Evolutionary conservation across 2,113 vertebrate species (phyloP).

Genomic region (Corythoichthys intestinalis): DNA sequence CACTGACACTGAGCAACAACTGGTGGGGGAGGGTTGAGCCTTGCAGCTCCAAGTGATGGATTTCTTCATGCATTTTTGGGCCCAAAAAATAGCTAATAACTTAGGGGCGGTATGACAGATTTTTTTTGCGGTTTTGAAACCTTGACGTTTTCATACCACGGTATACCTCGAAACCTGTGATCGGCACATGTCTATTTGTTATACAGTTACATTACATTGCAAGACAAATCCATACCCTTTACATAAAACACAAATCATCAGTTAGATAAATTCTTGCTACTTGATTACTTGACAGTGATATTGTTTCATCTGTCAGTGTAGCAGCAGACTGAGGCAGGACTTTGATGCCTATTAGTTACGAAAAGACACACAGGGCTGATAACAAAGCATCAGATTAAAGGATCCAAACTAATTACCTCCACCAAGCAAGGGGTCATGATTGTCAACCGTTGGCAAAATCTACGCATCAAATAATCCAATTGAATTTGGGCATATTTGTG

Average conservation of each 20-base stretch:
- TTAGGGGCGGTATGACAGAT: no score
- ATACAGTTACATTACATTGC: slow-evolving; percentile 23
- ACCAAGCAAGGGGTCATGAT: not conserved
- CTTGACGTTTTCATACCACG: no score
- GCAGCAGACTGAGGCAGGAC: slow-evolving; percentile 23
- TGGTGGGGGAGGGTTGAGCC: no score
- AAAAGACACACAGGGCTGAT: slow-evolving; percentile 43
- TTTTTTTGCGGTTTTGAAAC: no score
- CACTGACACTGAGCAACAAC: no score
- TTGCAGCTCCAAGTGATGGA: no score
- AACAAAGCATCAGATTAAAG: slow-evolving; percentile 39
- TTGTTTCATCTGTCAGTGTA: slow-evolving; percentile 36
- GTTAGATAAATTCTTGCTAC: slow-evolving; percentile 37
- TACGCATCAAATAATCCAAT: not conserved
- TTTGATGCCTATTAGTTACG: slow-evolving; percentile 39
- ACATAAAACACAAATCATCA: slow-evolving; percentile 55
- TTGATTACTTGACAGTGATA: slow-evolving; percentile 41
- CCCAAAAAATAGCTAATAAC: no score
- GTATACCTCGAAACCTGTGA: no score
- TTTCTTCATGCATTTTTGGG: no score
- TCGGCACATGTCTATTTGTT: no score
- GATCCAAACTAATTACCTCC: slow-evolving; percentile 32
- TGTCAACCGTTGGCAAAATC: not conserved
- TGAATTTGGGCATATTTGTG: not conserved
- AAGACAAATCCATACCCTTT: slow-evolving; percentile 31